Evolutionary conservation across 2,797 vertebrate species (phyloP).

Genomic region (Acrossocheilus fasciatus): DNA sequence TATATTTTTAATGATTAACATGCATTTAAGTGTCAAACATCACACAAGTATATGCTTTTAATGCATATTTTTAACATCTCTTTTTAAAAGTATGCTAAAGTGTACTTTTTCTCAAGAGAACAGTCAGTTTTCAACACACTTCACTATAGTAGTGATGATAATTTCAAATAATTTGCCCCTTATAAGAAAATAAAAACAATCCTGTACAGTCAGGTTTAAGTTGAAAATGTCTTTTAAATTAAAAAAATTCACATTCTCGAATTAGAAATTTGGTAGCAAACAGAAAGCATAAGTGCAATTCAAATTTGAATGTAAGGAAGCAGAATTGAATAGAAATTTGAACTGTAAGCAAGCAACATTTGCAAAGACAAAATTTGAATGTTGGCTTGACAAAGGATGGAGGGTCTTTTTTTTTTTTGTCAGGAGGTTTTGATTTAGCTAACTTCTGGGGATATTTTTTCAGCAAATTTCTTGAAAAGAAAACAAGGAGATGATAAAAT

Average conservation of each 20-base stretch:
- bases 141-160: not conserved
- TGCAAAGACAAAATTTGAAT: not conserved
- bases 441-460: not conserved
- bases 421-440: conserved; percentile 16
- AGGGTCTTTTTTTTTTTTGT: not conserved
- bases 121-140: not conserved
- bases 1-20: not conserved
- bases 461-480: not conserved
- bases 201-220: not conserved
- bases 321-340: not conserved
- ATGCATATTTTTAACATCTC: too few relatives aligned
- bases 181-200: not conserved
- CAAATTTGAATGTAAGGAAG: not conserved
- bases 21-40: not conserved
- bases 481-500: conserved; percentile 7
- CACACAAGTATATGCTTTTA: too few relatives aligned
- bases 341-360: not conserved
- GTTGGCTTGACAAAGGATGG: not conserved
- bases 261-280: too few relatives aligned
- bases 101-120: not conserved
- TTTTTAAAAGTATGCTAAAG: not conserved
- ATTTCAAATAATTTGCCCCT: not conserved
- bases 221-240: not conserved
- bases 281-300: not conserved
- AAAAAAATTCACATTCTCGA: not conserved